These are phyloP conservation scores for Hylaeus volcanicus DNA, from an alignment of 1,140 invertebrate genomes.

Conservation along the genomic window DNA sequence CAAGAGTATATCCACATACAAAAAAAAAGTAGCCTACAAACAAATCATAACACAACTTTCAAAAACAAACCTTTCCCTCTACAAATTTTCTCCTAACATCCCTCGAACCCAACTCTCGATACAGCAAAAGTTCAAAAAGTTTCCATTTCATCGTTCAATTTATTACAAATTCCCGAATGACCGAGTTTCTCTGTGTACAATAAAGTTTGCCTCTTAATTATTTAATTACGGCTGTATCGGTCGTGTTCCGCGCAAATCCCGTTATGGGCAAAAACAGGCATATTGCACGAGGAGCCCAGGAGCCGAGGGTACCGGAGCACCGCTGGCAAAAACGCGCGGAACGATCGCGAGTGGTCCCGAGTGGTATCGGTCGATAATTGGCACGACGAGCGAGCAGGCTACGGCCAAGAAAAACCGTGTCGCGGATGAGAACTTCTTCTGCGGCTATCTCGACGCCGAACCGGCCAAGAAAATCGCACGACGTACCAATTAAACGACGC, in stretches of 20 bases:
- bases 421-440: conserved; percentile 34
- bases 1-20: too few relatives aligned
- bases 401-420: conserved; percentile 32
- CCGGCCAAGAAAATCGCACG: conserved; percentile 36
- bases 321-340: conserved; percentile 35
- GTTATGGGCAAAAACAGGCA: neutral
- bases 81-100: too few relatives aligned
- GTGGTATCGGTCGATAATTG: conserved; percentile 51
- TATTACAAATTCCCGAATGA: too few relatives aligned
- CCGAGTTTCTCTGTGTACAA: neutral
- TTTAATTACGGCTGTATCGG: conserved; percentile 37
- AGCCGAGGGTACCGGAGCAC: neutral
- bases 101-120: too few relatives aligned
- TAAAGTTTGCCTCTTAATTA: conserved; percentile 25
- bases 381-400: conserved; percentile 29
- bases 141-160: too few relatives aligned
- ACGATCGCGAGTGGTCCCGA: conserved; percentile 27
- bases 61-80: too few relatives aligned
- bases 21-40: too few relatives aligned
- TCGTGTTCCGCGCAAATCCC: conserved; percentile 10
- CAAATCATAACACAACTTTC: too few relatives aligned
- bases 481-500: conserved; percentile 58
- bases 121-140: too few relatives aligned
- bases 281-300: conserved; percentile 12
- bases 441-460: conserved; percentile 27